These are phyloP conservation scores for Lasioglossum albipes DNA, from an alignment of 1,140 invertebrate species.

Conservation along the genomic window DNA sequence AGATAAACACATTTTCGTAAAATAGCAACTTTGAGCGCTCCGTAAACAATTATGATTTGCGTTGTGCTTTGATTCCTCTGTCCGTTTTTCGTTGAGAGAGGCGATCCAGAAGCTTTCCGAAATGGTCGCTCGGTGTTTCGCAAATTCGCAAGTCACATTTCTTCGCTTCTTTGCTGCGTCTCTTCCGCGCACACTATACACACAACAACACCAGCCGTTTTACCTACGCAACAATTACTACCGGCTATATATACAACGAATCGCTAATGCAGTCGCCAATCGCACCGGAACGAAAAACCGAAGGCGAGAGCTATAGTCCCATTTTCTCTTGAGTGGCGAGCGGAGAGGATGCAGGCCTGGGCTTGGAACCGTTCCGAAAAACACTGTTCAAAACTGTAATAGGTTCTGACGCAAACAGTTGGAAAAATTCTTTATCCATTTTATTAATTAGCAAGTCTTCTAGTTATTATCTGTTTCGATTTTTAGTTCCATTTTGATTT, in stretches of 20 bases:
- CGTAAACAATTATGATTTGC: too few species aligned
- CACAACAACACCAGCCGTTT: slow-evolving; percentile 71
- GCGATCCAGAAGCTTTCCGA: not conserved
- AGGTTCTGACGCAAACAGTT: too few species aligned
- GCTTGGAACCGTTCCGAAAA: too few species aligned
- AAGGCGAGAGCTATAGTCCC: not conserved
- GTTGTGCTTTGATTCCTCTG: too few species aligned
- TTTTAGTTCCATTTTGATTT: too few species aligned
- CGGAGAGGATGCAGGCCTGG: not conserved
- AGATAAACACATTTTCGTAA: too few species aligned
- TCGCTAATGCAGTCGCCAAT: slow-evolving; percentile 68
- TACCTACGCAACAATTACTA: slow-evolving; percentile 77
- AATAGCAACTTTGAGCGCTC: too few species aligned
- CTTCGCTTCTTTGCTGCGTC: not conserved
- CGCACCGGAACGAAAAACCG: slow-evolving; percentile 58
- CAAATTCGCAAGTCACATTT: not conserved
- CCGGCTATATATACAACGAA: slow-evolving; percentile 72
- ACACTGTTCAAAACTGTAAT: too few species aligned
- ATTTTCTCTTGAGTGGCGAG: not conserved
- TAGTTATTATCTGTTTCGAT: too few species aligned
- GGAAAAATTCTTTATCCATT: too few species aligned
- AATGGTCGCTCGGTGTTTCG: not conserved
- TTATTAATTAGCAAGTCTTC: too few species aligned
- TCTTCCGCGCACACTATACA: slow-evolving; percentile 15
- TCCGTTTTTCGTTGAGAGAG: too few species aligned